Conservation (phyloP, 2,888 invertebrate species). For the Drosophila prostipennis region DNA sequence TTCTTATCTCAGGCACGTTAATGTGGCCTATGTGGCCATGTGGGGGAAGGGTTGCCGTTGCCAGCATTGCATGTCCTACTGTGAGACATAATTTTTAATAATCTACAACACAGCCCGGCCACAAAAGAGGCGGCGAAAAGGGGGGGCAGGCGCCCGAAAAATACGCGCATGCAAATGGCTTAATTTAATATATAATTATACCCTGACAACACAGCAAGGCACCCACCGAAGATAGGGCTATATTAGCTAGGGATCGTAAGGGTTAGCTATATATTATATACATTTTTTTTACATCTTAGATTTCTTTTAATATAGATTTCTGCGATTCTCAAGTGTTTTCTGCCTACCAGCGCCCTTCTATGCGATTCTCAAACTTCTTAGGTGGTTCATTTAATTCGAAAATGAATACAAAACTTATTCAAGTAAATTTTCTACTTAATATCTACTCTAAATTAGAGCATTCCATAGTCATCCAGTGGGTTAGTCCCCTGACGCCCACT, state of each 20-base stretch:
- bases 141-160: conserved; percentile 29
- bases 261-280: no score
- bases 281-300: no score
- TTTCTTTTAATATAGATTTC: no score
- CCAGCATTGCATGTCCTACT: conserved; percentile 70
- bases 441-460: conserved; percentile 3
- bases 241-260: conserved; percentile 1
- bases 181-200: conserved; percentile 76
- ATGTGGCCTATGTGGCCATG: conserved; percentile 73
- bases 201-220: conserved; percentile 36
- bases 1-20: conserved; percentile 72
- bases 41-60: conserved; percentile 31
- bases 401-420: background rate
- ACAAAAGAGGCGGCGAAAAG: background rate
- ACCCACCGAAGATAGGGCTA: background rate
- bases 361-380: background rate
- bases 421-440: background rate
- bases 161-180: conserved; percentile 75
- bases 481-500: background rate
- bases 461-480: background rate
- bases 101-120: conserved; percentile 70
- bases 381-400: background rate
- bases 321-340: background rate
- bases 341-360: background rate
- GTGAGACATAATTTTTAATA: conserved; percentile 76